Conservation (phyloP, 2,888 invertebrate genomes). For the Steinernema carpocapsae region DNA sequence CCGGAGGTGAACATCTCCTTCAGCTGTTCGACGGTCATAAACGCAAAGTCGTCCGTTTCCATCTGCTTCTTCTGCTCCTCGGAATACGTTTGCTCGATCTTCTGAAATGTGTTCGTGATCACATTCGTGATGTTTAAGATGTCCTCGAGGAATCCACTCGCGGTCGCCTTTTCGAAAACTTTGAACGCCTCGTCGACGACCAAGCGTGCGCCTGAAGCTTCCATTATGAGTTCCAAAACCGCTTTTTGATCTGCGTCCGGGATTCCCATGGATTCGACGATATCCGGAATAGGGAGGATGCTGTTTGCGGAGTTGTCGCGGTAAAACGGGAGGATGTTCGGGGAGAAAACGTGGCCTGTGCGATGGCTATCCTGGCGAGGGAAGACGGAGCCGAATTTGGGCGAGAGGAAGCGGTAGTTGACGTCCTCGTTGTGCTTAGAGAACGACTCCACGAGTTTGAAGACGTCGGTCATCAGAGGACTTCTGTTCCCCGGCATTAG, state of each 20-base stretch:
- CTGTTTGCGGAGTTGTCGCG: constrained; percentile 52
- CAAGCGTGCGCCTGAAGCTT: constrained; percentile 51
- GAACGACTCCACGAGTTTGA: constrained; percentile 51
- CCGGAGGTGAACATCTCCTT: constrained; percentile 52
- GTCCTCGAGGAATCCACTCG: constrained; percentile 49
- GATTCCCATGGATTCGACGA: constrained; percentile 52
- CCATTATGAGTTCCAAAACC: constrained; percentile 58
- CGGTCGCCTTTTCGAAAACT: constrained; percentile 35
- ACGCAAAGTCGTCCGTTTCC: constrained; percentile 46
- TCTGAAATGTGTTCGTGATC: constrained; percentile 46
- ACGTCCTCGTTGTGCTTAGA: constrained; percentile 48
- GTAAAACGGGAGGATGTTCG: constrained; percentile 55
- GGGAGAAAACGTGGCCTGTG: constrained; percentile 48
- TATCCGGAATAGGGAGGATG: constrained; percentile 48
- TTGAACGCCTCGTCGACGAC: constrained; percentile 56
- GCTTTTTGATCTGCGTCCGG: constrained; percentile 44
- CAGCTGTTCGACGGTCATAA: constrained; percentile 53
- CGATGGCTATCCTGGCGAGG: constrained; percentile 41
- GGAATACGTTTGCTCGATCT: constrained; percentile 43
- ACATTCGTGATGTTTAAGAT: constrained; percentile 48
- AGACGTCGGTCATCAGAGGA: constrained; percentile 43
- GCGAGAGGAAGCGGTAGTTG: constrained; percentile 56
- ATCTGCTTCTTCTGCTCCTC: constrained; percentile 43
- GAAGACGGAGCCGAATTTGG: constrained; percentile 55
- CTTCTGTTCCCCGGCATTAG: constrained; percentile 43